These are phyloP conservation scores for Brachyalestes nurse DNA, from an alignment of 2,797 vertebrate genomes.

Conservation along the genomic window DNA sequence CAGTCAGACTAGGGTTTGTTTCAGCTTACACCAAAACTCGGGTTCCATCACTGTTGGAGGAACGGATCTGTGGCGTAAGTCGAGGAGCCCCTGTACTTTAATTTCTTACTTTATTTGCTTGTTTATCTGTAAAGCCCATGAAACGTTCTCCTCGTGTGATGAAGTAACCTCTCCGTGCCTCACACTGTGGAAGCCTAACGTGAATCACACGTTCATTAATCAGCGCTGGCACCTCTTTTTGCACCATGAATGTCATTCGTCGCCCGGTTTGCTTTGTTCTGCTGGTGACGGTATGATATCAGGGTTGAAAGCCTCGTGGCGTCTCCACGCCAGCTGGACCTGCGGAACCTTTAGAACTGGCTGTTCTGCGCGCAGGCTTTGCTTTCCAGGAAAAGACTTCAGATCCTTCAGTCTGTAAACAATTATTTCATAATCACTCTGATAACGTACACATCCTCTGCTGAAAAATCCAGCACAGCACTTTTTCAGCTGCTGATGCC, in stretches of 20 bases:
- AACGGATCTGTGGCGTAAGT: no score
- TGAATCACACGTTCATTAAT: neutral
- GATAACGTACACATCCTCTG: conserved; percentile 15
- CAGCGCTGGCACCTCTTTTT: neutral
- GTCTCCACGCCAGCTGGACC: neutral
- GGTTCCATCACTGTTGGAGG: no score
- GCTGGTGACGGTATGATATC: neutral
- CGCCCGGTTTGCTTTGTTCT: neutral
- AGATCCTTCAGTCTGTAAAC: conserved; percentile 46
- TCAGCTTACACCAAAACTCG: no score
- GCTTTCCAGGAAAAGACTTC: conserved; percentile 57
- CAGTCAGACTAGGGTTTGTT: no score
- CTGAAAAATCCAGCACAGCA: neutral
- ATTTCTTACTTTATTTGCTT: no score
- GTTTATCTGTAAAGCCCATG: no score
- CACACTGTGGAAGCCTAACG: neutral
- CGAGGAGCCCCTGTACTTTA: no score
- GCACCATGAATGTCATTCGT: neutral
- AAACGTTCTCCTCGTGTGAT: no score
- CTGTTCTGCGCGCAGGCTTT: conserved; percentile 32
- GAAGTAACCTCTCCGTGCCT: no score
- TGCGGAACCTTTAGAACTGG: conserved; percentile 27
- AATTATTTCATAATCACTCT: conserved; percentile 58
- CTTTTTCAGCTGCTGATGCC: conserved; percentile 15
- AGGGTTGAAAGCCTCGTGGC: conserved; percentile 60